Percentiles rank a stretch among this genome's conserved stretches.
Evolutionary conservation across 1,140 invertebrate species (phyloP).

Genomic region (Monomorium pharaonis): DNA sequence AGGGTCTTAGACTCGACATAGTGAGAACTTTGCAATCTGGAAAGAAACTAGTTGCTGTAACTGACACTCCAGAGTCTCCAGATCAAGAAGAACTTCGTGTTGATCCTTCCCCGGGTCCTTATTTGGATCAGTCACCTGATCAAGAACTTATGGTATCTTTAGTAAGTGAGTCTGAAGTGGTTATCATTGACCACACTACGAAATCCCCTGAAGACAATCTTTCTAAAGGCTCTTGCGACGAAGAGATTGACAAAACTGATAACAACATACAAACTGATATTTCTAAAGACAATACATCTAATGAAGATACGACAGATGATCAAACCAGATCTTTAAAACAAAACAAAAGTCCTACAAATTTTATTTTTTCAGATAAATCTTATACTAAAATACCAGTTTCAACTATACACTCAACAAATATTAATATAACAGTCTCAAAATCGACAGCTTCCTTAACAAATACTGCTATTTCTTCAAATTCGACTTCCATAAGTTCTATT

Average conservation of each 20-base stretch:
- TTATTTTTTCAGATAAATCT: slow-evolving; percentile 72
- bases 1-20: slow-evolving; percentile 79
- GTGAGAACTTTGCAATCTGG: slow-evolving; percentile 76
- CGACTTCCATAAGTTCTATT: neutral
- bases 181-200: slow-evolving; percentile 87
- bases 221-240: slow-evolving; percentile 87
- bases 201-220: slow-evolving; percentile 88
- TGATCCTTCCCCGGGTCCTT: slow-evolving; percentile 83
- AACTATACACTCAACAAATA: slow-evolving; percentile 78
- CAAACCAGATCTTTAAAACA: slow-evolving; percentile 64
- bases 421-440: slow-evolving; percentile 68
- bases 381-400: slow-evolving; percentile 73
- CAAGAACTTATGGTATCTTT: slow-evolving; percentile 83
- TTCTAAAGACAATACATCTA: slow-evolving; percentile 72
- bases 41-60: slow-evolving; percentile 79
- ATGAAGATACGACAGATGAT: slow-evolving; percentile 55
- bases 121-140: slow-evolving; percentile 79
- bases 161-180: slow-evolving; percentile 87
- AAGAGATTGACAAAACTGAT: slow-evolving; percentile 85
- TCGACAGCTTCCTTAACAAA: slow-evolving; percentile 49
- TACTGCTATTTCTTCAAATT: slow-evolving; percentile 17
- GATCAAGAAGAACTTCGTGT: slow-evolving; percentile 85
- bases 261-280: slow-evolving; percentile 74
- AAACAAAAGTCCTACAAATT: slow-evolving; percentile 63
- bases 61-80: slow-evolving; percentile 85